These are phyloP conservation scores for Diarsia rubi DNA, from an alignment of 2,888 invertebrate species.

Conservation along the genomic window DNA sequence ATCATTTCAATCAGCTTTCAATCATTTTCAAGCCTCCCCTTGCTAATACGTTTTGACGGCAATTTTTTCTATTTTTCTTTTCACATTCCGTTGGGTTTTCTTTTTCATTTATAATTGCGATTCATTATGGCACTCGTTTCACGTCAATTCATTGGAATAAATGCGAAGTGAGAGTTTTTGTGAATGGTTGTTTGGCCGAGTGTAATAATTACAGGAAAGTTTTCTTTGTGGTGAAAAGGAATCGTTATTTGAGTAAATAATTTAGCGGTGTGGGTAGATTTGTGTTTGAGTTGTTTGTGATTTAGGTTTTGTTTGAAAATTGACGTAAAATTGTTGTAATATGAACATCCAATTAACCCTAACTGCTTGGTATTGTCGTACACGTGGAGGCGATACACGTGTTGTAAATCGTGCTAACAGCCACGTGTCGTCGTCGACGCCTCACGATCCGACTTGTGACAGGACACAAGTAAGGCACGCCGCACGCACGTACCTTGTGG, in stretches of 20 bases:
- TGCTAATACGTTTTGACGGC: conserved; percentile 66
- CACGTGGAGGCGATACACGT: not conserved
- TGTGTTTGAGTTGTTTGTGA: not conserved
- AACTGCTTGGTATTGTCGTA: not conserved
- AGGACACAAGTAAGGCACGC: not conserved
- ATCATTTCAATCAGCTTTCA: conserved; percentile 84
- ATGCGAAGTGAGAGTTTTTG: conserved; percentile 28
- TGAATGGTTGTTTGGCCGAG: conserved; percentile 31
- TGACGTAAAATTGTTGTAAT: not conserved
- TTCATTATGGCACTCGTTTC: conserved; percentile 63
- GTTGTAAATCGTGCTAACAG: not conserved
- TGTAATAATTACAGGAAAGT: conserved; percentile 20
- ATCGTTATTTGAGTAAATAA: conserved; percentile 29
- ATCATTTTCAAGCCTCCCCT: conserved; percentile 77
- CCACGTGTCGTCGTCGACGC: not conserved
- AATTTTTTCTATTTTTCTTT: conserved; percentile 60
- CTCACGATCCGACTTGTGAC: not conserved
- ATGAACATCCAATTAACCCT: not conserved
- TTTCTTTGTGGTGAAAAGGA: not conserved
- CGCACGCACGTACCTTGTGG: not conserved
- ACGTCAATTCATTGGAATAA: conserved; percentile 46
- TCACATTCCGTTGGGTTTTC: conserved; percentile 61
- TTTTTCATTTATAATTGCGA: conserved; percentile 64
- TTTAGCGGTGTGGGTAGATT: not conserved
- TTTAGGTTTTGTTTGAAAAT: conserved; percentile 7